Evolutionary conservation across 2,797 vertebrate species (phyloP).

Genomic region (Pipistrellus nathusii): DNA sequence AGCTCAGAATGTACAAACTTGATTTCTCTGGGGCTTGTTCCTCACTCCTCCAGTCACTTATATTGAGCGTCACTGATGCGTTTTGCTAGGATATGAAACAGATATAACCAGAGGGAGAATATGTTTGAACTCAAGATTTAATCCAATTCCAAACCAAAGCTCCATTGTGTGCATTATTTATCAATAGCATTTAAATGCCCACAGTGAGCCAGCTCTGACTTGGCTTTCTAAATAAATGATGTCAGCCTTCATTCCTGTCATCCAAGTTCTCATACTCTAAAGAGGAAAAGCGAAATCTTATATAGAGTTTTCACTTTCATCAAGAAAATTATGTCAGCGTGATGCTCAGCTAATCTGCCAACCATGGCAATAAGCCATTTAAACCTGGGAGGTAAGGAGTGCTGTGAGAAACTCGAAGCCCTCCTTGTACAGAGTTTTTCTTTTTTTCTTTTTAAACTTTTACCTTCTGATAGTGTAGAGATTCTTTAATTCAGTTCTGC

Average conservation of each 20-base stretch:
- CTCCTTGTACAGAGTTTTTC: neutral
- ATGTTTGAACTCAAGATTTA: conserved; percentile 72
- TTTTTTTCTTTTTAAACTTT: neutral
- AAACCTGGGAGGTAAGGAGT: neutral
- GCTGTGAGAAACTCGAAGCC: neutral
- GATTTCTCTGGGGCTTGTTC: conserved; percentile 68
- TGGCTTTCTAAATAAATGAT: conserved; percentile 65
- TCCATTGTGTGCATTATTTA: conserved; percentile 75
- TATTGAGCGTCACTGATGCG: conserved; percentile 42
- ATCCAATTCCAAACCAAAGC: conserved; percentile 69
- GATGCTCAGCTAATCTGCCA: neutral
- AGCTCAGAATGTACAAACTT: conserved; percentile 52
- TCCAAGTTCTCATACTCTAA: conserved; percentile 23
- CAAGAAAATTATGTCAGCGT: conserved; percentile 44
- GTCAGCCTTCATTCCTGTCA: conserved; percentile 45
- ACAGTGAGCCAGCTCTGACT: neutral
- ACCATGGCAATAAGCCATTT: conserved; percentile 1
- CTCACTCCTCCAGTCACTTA: conserved; percentile 45
- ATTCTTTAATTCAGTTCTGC: conserved; percentile 45
- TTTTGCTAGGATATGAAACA: conserved; percentile 65
- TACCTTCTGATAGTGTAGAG: neutral
- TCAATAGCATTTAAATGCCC: conserved; percentile 72
- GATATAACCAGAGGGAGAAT: conserved; percentile 70
- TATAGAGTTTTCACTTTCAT: conserved; percentile 45
- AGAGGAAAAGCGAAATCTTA: neutral